Evolutionary conservation across 2,113 vertebrate genomes (phyloP), one percentile per base, ranked within the genome.

Genomic region (Zeus faber): DNA sequence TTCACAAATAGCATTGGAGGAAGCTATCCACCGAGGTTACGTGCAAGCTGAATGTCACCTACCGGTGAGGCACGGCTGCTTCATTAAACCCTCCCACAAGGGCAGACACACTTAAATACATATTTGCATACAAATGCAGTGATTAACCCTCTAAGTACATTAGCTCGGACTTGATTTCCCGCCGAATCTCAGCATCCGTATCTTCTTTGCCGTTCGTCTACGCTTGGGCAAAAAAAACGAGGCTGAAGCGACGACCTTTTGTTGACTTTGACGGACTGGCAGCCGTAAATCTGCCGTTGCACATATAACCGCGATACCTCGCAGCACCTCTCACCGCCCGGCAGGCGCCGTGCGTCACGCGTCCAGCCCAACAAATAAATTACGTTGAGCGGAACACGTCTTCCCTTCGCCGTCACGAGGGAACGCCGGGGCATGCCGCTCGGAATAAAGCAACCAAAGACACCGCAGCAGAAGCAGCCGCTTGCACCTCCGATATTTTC

Each of bases 121-220:
- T 84, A 85, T 87, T 85, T 85, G 81, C 83, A 85, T 85, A 80
- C 81, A 85, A 83, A 85, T 83, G 72, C 69, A 58, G 54, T 79
- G 66, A 77, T 83, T 81, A 87, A 84, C 85, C 79, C 76, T 81
- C 54, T 76, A 82, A 76, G 76, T 82, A 78, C 76, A 68, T 75
- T 75, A 80, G 65, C 71, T 41, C 17, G 9, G 67, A 58, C 52
- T 63, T 46, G 67, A 60, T 73, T n/a, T n/a, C n/a, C 49, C 22
- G 9, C 1, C 18, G 48, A 52, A 49, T 49, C 26, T 18, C 47
- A 0, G 3, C 8, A 8, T 50, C 62, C 67, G 72, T 69, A 69
- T 70, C 52, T 40, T 17, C 2, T 54, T 65, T 60, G 53, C 56
- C 2, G 47, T 70, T 73, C 78, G 67, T 70, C 72, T 64, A 14